Base-by-base conservation (phyloP, 2,888 invertebrate species). In the Eledona agricola region DNA sequence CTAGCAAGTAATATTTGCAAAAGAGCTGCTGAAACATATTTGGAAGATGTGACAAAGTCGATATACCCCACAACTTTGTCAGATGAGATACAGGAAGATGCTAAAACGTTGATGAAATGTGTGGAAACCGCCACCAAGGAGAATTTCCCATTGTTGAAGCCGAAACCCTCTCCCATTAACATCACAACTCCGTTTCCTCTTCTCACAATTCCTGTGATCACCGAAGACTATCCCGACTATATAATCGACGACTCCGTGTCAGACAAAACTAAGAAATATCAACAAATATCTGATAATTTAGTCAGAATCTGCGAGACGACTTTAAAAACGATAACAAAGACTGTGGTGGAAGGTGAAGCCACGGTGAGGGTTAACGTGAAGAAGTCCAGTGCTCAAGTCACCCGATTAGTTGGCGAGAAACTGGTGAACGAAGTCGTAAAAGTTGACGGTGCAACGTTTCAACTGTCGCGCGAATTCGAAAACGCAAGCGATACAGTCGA, bases 221-320 rank as follows among this genome's bases (percentile, higher is more conserved):
- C 15, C n/a, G 47, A 47, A 28, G 17, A 47, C 10, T 47, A 47
- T 17, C 29, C 47, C 3, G 47, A 47, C 37, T 47, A 47, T 19
- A 37, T 20, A 7, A 20, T 11, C 2, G 37, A 47, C 15, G 26
- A 37, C 6, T n/a, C 5, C n/a, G 37, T 26, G 9, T 15, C 9
- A 11, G 15, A 17, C 2, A 47, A 47, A 28, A 19, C 23, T 6
- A 20, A 20, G 5, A 47, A 47, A 20, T 47, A 17, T n/a, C 20
- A 47, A 11, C 4, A 13, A 13, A 37, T 16, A 1, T 47, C 37
- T 1, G 12, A 10, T 15, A 47, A 47, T 37, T 37, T 13, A 5
- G n/a, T 47, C 2, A 9, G 13, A 12, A 47, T 47, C 20, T 47
- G 47, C 15, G 1, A 13, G 7, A 28, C 22, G 0, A 29, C 11